Percentiles rank a stretch among this genome's conserved stretches.
Conservation (phyloP, 2,797 vertebrate species). For the Epinephelus awoara region DNA sequence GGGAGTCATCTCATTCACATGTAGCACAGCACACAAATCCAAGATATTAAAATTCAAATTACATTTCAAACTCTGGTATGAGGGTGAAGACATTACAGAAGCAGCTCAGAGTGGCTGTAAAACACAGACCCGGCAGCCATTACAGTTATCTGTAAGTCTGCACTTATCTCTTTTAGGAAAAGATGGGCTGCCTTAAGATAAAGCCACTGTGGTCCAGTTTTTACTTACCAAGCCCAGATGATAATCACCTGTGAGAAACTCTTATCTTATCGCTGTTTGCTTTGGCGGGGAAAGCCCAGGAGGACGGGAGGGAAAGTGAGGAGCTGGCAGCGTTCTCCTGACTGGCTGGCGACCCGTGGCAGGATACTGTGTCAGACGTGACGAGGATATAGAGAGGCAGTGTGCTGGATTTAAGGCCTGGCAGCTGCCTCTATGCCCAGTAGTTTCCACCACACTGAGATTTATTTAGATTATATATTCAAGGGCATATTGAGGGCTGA, state of each 20-base stretch:
- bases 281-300: constrained; percentile 52
- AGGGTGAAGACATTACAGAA: constrained; percentile 33
- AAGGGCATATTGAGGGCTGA: constrained; percentile 28
- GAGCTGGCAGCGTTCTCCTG: constrained; percentile 62
- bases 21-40: constrained; percentile 59
- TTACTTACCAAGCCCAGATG: constrained; percentile 38
- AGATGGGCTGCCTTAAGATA: constrained; percentile 39
- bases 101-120: constrained; percentile 43
- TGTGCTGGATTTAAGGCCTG: constrained; percentile 55
- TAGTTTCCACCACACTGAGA: constrained; percentile 32
- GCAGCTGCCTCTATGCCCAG: constrained; percentile 51
- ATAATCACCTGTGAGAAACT: constrained; percentile 61
- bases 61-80: constrained; percentile 46
- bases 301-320: constrained; percentile 40
- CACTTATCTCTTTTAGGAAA: constrained; percentile 35
- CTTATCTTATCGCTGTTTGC: constrained; percentile 56
- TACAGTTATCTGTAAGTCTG: constrained; percentile 32
- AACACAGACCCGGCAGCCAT: constrained; percentile 30
- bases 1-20: constrained; percentile 26
- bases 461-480: constrained; percentile 37
- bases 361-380: constrained; percentile 74
- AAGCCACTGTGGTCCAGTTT: constrained; percentile 48
- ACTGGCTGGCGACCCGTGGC: constrained; percentile 68
- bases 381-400: constrained; percentile 70
- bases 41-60: constrained; percentile 59